Evolutionary conservation across 2,797 vertebrate genomes (phyloP).

Genomic region (Molossus molossus): DNA sequence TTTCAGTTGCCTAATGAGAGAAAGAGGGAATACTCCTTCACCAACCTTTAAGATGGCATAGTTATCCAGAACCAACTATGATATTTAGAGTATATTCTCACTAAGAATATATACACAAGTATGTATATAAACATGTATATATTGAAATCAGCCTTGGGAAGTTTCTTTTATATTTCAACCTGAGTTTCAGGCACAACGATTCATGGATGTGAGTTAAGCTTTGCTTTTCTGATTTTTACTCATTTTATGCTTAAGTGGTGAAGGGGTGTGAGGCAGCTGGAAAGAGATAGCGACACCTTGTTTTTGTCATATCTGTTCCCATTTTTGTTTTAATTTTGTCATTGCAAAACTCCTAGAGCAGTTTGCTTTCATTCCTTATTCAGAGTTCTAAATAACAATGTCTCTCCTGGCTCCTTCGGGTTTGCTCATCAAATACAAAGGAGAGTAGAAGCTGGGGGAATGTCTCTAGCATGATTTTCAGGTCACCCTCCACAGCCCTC

Average conservation of each 20-base stretch:
- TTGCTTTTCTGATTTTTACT: not conserved
- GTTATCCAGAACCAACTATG: not conserved
- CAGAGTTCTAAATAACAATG: conserved; percentile 67
- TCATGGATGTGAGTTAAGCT: not conserved
- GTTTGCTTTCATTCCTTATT: conserved; percentile 69
- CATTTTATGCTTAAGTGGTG: conserved; percentile 18
- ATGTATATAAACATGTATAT: not conserved
- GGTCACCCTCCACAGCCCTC: not conserved
- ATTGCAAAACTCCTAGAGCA: conserved; percentile 9
- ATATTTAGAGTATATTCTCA: not conserved
- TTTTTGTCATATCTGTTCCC: conserved; percentile 61
- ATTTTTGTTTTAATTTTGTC: conserved; percentile 30
- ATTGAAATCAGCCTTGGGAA: not conserved
- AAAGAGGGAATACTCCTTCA: not conserved
- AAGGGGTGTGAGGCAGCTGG: not conserved
- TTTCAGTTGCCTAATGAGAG: not conserved
- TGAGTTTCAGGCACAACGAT: not conserved
- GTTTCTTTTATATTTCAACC: not conserved
- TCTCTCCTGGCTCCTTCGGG: conserved; percentile 42
- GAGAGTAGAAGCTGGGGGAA: not conserved
- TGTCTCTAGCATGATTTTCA: not conserved
- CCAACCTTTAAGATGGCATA: not conserved
- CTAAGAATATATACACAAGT: not conserved
- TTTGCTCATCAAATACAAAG: conserved; percentile 71
- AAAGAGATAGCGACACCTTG: conserved; percentile 29